phyloP scores from a whole-genome alignment of 2,797 vertebrate species.

The Gymnoscopelus microlampas region DNA sequence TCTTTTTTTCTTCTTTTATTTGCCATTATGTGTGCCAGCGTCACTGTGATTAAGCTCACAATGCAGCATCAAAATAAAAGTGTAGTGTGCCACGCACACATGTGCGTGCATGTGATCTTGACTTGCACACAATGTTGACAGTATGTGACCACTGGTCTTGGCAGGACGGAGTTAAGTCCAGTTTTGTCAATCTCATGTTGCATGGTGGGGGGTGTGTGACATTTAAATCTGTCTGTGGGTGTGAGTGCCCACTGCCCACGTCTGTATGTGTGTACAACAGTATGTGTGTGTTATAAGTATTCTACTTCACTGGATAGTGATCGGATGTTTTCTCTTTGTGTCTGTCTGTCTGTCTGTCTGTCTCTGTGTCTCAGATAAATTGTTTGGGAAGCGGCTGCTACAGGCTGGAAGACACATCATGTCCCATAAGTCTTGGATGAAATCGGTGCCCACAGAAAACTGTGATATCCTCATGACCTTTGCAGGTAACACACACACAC shows the following conservation, averaged over 20 bases:
- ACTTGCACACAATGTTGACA: constrained; percentile 37
- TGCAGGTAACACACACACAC: constrained; percentile 81
- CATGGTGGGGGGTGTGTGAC: constrained; percentile 59
- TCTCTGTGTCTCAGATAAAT: constrained; percentile 84
- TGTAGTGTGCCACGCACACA: constrained; percentile 1
- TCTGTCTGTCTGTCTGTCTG: rapidly evolving
- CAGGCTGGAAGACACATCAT: constrained; percentile 97
- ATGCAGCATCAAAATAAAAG: constrained; percentile 6
- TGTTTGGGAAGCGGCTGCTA: constrained; percentile 95
- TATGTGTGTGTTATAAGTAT: constrained; percentile 2
- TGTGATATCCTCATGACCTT: constrained; percentile 98
- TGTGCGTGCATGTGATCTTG: constrained; percentile 1
- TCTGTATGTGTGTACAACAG: background rate
- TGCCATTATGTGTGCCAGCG: background rate
- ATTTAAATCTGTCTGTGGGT: constrained; percentile 69
- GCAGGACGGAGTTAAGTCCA: constrained; percentile 46
- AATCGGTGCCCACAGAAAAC: constrained; percentile 97
- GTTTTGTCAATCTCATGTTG: constrained; percentile 62
- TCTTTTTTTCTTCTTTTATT: background rate
- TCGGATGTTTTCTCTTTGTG: constrained; percentile 9
- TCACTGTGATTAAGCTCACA: background rate
- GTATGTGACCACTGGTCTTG: constrained; percentile 44
- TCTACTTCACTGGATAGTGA: too few species aligned
- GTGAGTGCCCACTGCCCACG: constrained; percentile 18
- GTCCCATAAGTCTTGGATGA: constrained; percentile 99